Conservation (phyloP, 2,113 vertebrate genomes). For the Microtus pennsylvanicus region DNA sequence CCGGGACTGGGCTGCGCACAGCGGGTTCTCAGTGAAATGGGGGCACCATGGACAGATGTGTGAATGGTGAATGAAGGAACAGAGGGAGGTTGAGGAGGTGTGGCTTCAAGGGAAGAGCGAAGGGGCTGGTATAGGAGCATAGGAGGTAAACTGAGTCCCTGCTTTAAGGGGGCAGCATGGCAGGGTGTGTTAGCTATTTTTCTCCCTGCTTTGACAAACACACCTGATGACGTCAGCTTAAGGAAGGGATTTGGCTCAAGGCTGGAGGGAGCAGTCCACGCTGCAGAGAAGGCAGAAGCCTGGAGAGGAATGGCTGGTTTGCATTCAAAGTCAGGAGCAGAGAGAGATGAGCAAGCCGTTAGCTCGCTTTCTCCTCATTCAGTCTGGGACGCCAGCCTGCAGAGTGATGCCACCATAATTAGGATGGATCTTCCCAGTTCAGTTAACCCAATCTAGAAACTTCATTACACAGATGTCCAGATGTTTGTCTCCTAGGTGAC, state of each 20-base stretch:
- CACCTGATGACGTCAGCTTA: background rate
- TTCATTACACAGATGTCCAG: background rate
- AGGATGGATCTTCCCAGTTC: background rate
- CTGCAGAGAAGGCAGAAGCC: background rate
- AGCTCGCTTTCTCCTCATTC: background rate
- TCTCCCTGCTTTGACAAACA: background rate
- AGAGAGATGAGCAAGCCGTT: too few relatives aligned
- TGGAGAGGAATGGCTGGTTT: background rate
- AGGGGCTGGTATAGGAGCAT: background rate
- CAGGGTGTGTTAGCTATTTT: background rate
- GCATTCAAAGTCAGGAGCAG: background rate
- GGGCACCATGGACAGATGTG: rapidly evolving
- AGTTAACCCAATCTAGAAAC: background rate
- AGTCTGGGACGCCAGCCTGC: background rate
- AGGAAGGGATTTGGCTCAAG: background rate
- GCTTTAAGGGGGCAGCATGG: rapidly evolving
- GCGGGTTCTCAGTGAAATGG: rapidly evolving
- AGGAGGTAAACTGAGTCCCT: background rate
- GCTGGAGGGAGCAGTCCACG: background rate
- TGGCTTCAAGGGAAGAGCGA: rapidly evolving
- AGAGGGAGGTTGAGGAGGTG: background rate
- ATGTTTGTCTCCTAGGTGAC: background rate
- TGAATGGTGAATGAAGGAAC: background rate
- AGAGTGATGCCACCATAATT: background rate
- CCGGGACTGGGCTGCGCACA: rapidly evolving